These are phyloP conservation scores for Pristiophorus japonicus DNA, from an alignment of 2,113 vertebrate species.

Conservation along the genomic window DNA sequence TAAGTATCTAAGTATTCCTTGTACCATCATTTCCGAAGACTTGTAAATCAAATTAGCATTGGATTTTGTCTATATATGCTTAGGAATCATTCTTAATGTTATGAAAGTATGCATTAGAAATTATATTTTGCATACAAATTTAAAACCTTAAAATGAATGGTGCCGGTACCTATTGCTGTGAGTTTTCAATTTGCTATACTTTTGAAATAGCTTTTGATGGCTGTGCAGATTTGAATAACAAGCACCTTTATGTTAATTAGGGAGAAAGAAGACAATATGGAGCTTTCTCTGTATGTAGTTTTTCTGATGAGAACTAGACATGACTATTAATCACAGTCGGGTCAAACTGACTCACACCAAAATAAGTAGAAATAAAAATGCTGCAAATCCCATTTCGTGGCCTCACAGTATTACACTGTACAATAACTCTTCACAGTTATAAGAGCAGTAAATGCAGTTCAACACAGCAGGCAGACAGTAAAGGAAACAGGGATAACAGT, in stretches of 20 bases:
- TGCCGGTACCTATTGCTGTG: background rate
- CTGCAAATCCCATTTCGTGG: constrained; percentile 17
- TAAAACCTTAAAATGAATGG: background rate
- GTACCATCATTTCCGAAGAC: background rate
- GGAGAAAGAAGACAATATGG: constrained; percentile 55
- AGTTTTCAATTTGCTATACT: background rate
- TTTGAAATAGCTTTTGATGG: too few species aligned
- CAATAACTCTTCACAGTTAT: constrained; percentile 28
- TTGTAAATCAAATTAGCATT: constrained; percentile 10
- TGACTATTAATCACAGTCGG: constrained; percentile 61
- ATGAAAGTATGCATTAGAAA: background rate
- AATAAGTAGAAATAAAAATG: constrained; percentile 48
- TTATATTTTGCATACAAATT: background rate
- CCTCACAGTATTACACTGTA: background rate
- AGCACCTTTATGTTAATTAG: constrained; percentile 58
- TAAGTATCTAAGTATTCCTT: background rate
- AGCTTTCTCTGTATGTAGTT: too few species aligned
- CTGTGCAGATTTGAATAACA: constrained; percentile 45
- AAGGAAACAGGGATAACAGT: constrained; percentile 40
- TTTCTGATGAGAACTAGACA: constrained; percentile 71
- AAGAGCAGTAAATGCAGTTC: constrained; percentile 1
- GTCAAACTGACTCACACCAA: constrained; percentile 49
- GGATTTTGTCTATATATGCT: background rate
- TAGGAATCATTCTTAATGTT: constrained; percentile 3
- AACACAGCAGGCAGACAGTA: constrained; percentile 24